A percentile compares a stretch with the other conserved stretches of the same genome.
Evolutionary conservation across 2,113 vertebrate species (phyloP).

Genomic region (Tiliqua scincoides): DNA sequence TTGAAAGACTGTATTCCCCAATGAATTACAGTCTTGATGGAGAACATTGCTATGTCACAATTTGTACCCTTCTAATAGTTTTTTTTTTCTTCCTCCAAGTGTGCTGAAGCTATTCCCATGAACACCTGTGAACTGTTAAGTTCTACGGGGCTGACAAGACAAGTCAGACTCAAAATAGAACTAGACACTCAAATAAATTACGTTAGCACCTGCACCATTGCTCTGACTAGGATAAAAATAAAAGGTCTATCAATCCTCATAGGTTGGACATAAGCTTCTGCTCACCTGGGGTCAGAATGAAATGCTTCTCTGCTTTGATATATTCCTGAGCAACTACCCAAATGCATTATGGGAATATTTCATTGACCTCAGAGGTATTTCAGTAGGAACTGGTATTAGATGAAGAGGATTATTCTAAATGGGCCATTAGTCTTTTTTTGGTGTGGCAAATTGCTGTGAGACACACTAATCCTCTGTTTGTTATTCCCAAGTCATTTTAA

Average conservation of each 20-base stretch:
- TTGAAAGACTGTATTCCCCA: not conserved
- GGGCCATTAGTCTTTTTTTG: not conserved
- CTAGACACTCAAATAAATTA: slow-evolving; percentile 31
- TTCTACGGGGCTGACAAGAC: slow-evolving; percentile 49
- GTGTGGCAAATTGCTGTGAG: not conserved
- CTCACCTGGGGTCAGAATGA: not conserved
- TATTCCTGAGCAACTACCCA: not conserved
- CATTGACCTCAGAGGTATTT: slow-evolving; percentile 5
- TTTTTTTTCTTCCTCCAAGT: slow-evolving; percentile 11
- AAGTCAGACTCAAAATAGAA: slow-evolving; percentile 48
- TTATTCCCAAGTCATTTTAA: not conserved
- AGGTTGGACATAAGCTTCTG: not conserved
- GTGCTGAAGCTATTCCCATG: slow-evolving; percentile 31
- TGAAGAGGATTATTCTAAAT: not conserved
- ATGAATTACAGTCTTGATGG: not conserved
- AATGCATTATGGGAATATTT: not conserved
- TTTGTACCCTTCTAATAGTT: not conserved
- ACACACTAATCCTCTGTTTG: not conserved
- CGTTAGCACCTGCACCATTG: slow-evolving; percentile 39
- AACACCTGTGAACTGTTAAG: slow-evolving; percentile 44
- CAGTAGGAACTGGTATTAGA: not conserved
- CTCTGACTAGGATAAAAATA: slow-evolving; percentile 16
- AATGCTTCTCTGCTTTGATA: not conserved
- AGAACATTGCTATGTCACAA: not conserved
- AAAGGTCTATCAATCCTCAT: slow-evolving; percentile 28